Percentiles rank a stretch among this genome's conserved stretches.
These are phyloP conservation scores for Poliocrania exsul DNA, from an alignment of 2,797 vertebrate genomes.

Conservation along the genomic window DNA sequence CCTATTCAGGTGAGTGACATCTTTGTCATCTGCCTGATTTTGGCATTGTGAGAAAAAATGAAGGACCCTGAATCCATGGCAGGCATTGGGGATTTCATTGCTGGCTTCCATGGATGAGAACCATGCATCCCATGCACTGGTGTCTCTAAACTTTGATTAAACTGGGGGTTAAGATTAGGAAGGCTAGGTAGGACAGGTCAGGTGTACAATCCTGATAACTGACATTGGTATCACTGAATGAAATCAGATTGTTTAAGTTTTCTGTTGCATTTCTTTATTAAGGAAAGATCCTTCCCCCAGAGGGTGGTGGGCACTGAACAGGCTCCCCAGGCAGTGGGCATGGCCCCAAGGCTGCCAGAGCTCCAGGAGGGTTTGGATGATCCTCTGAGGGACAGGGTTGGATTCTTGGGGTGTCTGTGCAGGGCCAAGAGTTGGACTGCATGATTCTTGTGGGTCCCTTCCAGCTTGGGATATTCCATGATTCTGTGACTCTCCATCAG, in stretches of 20 bases:
- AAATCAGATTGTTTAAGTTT: background rate
- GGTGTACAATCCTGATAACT: background rate
- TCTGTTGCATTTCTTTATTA: background rate
- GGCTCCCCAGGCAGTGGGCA: background rate
- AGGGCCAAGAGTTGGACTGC: background rate
- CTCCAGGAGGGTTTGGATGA: background rate
- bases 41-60: background rate
- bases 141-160: background rate
- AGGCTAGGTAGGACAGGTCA: background rate
- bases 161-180: background rate
- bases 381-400: accelerated
- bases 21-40: background rate
- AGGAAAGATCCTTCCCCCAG: background rate
- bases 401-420: background rate
- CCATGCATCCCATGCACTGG: background rate
- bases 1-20: slow-evolving; percentile 75
- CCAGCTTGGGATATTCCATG: background rate
- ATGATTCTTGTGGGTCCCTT: background rate
- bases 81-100: background rate
- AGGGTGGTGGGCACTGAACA: background rate
- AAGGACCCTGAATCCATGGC: background rate
- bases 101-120: accelerated
- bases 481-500: background rate
- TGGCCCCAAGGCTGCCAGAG: background rate
- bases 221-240: background rate